phyloP scores from a whole-genome alignment of 2,797 vertebrate species.

The Carapus acus region DNA sequence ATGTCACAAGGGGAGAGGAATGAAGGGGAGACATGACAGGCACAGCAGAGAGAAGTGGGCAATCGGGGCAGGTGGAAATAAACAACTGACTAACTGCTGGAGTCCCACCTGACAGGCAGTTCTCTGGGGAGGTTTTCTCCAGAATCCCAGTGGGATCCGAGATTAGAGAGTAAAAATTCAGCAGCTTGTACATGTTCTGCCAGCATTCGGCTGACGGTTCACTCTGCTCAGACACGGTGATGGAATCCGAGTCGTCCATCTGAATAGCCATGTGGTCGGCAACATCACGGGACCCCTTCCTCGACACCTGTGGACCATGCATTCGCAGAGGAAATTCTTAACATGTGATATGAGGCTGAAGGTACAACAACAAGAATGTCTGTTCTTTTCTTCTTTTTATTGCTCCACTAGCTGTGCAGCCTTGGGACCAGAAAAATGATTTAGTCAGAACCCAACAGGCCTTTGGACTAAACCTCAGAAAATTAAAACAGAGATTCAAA shows the following conservation, averaged over 20 bases:
- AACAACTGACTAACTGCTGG: conserved; percentile 6
- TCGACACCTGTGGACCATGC: conserved; percentile 77
- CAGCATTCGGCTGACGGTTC: conserved; percentile 98
- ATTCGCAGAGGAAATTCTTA: neutral
- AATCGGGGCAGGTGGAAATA: neutral
- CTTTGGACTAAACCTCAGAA: neutral
- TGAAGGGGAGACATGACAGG: neutral
- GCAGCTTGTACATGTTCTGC: conserved; percentile 99
- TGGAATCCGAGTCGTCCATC: conserved; percentile 98
- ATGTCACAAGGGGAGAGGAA: neutral
- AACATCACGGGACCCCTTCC: conserved; percentile 94
- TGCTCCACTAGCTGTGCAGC: neutral
- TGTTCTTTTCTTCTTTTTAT: neutral
- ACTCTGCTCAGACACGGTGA: conserved; percentile 97
- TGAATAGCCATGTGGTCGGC: conserved; percentile 93
- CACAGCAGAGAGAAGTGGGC: neutral
- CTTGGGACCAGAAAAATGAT: neutral
- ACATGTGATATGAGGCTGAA: neutral
- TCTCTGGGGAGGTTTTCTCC: conserved; percentile 88
- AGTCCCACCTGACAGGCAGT: conserved; percentile 69
- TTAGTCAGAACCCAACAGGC: neutral
- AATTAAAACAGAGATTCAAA: neutral
- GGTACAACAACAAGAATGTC: conserved; percentile 3
- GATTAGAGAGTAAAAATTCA: conserved; percentile 99
- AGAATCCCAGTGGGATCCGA: conserved; percentile 96